phyloP scores from a whole-genome alignment of 2,113 vertebrate genomes.

The Heptranchias perlo region DNA sequence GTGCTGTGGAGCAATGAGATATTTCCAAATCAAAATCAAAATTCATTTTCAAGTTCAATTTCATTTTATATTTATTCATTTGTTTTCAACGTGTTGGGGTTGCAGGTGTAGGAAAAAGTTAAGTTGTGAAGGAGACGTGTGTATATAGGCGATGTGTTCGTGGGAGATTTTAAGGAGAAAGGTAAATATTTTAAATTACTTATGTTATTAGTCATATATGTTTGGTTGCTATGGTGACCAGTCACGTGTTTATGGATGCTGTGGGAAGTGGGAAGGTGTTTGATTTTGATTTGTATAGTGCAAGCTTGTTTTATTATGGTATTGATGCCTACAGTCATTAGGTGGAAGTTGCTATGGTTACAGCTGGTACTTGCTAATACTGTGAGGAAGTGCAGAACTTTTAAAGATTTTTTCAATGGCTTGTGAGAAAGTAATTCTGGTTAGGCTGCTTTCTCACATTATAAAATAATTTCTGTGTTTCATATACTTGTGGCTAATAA shows the following conservation, averaged over 20 bases:
- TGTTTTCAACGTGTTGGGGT: background rate
- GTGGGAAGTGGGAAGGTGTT: background rate
- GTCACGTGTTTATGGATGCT: background rate
- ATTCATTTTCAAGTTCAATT: background rate
- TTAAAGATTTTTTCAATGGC: background rate
- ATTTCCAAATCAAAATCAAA: background rate
- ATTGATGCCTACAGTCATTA: background rate
- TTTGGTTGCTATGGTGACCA: slow-evolving; percentile 12
- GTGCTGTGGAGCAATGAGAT: background rate
- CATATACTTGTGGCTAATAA: background rate
- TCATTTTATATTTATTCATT: background rate
- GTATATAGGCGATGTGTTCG: background rate
- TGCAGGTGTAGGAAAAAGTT: background rate
- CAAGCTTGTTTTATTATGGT: background rate
- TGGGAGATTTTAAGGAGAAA: background rate
- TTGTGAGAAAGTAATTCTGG: background rate
- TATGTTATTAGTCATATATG: background rate
- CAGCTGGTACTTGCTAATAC: background rate
- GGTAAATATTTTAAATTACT: background rate
- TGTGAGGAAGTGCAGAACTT: background rate
- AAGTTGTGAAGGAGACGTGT: background rate
- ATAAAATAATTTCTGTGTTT: background rate
- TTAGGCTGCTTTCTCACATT: background rate
- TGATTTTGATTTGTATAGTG: background rate
- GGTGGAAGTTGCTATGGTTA: background rate